Percentiles rank a stretch among this genome's conserved stretches.
phyloP scores from a whole-genome alignment of 2,888 invertebrate genomes.

The Brachyptera putata region DNA sequence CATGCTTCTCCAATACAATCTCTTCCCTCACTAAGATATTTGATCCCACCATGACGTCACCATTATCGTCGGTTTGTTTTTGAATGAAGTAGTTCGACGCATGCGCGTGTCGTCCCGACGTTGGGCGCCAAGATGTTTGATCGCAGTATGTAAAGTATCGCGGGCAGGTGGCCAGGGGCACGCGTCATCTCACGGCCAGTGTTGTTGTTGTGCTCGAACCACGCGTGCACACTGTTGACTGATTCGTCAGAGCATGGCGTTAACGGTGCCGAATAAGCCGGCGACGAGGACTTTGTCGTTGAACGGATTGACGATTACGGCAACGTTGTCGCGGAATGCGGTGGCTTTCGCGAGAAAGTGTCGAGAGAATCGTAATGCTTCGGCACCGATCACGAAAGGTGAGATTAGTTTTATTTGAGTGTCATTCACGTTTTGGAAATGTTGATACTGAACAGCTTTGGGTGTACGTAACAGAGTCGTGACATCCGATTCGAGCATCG shows the following conservation, averaged over 20 bases:
- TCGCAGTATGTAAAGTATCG: neutral
- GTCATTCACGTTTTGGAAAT: no score
- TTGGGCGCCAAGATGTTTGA: conserved; percentile 7
- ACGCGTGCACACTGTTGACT: no score
- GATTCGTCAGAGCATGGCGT: no score
- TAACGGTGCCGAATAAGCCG: conserved; percentile 17
- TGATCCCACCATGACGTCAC: neutral
- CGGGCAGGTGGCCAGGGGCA: neutral
- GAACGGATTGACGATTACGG: conserved; percentile 28
- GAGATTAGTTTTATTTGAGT: neutral
- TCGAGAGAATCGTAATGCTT: conserved; percentile 3
- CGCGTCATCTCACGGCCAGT: neutral
- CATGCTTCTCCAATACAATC: no score
- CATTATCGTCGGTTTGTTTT: neutral
- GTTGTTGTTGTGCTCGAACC: neutral
- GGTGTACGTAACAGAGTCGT: no score
- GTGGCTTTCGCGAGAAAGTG: conserved; percentile 23
- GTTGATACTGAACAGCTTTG: no score
- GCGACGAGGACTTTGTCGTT: conserved; percentile 25
- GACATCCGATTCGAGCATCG: no score
- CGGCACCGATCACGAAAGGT: conserved; percentile 21
- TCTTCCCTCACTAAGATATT: no score
- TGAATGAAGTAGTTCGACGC: no score
- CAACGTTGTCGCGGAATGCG: conserved; percentile 23
- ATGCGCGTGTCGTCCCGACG: conserved; percentile 12